A percentile compares a stretch with the other conserved stretches of the same genome.
These are phyloP conservation scores for Strix uralensis DNA, from an alignment of 2,113 vertebrate species.

Conservation along the genomic window DNA sequence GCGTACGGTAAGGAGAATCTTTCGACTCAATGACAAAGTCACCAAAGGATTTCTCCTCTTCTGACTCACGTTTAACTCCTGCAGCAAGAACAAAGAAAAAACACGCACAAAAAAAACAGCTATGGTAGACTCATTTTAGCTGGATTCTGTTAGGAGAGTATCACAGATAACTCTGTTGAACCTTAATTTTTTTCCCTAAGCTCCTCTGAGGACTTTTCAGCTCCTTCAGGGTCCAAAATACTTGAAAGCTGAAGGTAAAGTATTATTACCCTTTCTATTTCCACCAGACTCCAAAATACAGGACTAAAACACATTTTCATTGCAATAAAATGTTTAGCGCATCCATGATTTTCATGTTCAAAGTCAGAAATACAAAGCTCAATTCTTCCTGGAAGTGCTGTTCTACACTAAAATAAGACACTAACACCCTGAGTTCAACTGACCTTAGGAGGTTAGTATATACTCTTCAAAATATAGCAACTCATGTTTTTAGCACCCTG, in stretches of 20 bases:
- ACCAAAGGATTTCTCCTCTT: slow-evolving; percentile 72
- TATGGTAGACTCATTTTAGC: not conserved
- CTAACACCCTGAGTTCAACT: not conserved
- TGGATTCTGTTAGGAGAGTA: not conserved
- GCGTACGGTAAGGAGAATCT: slow-evolving; percentile 75
- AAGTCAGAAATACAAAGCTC: not conserved
- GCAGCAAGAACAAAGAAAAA: not conserved
- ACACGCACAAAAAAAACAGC: not conserved
- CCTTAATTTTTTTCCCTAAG: not conserved
- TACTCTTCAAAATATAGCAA: not conserved
- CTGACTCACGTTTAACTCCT: slow-evolving; percentile 70
- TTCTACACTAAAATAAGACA: not conserved
- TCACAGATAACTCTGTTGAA: not conserved
- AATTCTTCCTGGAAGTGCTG: not conserved
- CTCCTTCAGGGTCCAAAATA: not conserved
- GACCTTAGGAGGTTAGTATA: not conserved
- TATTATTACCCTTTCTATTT: not conserved
- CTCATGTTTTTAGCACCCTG: not conserved
- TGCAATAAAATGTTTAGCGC: not conserved
- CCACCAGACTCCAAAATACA: not conserved
- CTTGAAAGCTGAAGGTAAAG: not conserved
- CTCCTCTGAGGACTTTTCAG: not conserved
- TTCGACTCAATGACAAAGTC: slow-evolving; percentile 65
- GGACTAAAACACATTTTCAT: not conserved
- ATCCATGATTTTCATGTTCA: not conserved